A percentile compares a stretch with the other conserved stretches of the same genome.
These are phyloP conservation scores for Neoitamus cyanurus DNA, from an alignment of 2,888 invertebrate species.

Conservation along the genomic window DNA sequence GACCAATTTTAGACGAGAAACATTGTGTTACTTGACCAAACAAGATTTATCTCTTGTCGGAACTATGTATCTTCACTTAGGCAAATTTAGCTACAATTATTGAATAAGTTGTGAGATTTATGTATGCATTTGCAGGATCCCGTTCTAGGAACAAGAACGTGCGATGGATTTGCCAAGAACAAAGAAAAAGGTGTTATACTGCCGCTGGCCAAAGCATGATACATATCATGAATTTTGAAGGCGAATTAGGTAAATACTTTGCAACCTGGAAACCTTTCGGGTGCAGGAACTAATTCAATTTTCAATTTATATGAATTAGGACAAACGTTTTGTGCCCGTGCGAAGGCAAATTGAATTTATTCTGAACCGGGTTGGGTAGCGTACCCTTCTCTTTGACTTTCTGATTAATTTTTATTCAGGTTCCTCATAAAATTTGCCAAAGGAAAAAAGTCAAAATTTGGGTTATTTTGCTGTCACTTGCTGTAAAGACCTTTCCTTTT, in stretches of 20 bases:
- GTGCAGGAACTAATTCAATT: slow-evolving; percentile 6
- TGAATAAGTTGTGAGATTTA: slow-evolving; percentile 14
- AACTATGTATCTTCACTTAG: background rate
- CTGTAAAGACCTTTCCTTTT: background rate
- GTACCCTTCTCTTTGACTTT: background rate
- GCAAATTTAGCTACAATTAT: slow-evolving; percentile 16
- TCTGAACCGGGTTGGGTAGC: background rate
- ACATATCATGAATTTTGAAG: slow-evolving; percentile 7
- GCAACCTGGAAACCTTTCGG: background rate
- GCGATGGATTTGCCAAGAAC: background rate
- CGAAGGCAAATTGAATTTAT: background rate
- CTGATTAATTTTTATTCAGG: background rate
- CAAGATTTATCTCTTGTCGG: slow-evolving; percentile 1
- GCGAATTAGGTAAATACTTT: background rate
- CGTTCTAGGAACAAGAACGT: background rate
- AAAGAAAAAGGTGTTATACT: background rate
- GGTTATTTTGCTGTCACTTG: background rate
- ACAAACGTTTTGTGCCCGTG: background rate
- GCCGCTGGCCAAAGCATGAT: background rate
- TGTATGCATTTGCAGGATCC: background rate
- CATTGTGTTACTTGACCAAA: slow-evolving; percentile 12
- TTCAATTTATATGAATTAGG: background rate
- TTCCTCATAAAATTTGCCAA: background rate
- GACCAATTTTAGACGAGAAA: background rate
- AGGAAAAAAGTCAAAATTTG: background rate